Conservation (phyloP, 2,797 vertebrate genomes). For the Crocidura indochinensis region DNA sequence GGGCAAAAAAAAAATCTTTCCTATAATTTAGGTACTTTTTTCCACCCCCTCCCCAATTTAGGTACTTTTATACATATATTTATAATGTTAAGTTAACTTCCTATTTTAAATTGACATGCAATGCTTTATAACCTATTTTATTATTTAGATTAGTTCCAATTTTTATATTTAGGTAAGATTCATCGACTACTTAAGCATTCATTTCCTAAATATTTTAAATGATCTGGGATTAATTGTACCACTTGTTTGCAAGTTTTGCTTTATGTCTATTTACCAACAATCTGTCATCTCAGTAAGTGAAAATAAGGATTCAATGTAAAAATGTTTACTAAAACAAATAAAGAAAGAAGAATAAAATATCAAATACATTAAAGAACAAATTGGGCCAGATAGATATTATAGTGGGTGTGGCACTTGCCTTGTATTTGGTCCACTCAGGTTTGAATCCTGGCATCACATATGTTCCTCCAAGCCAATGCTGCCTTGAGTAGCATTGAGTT, state of each 20-base stretch:
- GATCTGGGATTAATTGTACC: not conserved
- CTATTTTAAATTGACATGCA: constrained; percentile 39
- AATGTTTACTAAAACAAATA: constrained; percentile 35
- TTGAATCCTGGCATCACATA: too few relatives aligned
- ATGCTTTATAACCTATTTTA: not conserved
- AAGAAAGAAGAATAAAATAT: constrained; percentile 1
- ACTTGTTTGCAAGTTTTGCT: not conserved
- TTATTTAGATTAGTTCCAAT: constrained; percentile 37
- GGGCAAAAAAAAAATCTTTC: too few relatives aligned
- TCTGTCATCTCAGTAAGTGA: not conserved
- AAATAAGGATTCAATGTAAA: constrained; percentile 14
- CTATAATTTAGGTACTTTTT: too few relatives aligned
- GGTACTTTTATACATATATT: constrained; percentile 38
- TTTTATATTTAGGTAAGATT: not conserved
- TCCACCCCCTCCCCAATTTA: not conserved
- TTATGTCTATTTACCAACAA: not conserved
- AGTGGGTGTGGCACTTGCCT: too few relatives aligned
- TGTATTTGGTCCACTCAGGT: too few relatives aligned
- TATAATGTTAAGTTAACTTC: constrained; percentile 36
- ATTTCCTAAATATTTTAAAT: constrained; percentile 28
- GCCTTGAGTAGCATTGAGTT: too few relatives aligned
- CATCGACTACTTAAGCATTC: not conserved
- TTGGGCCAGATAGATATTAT: too few relatives aligned
- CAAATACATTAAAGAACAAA: not conserved
- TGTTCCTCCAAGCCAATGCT: too few relatives aligned